phyloP scores from a whole-genome alignment of 1,140 invertebrate species.

The Globodera ellingtonae region DNA sequence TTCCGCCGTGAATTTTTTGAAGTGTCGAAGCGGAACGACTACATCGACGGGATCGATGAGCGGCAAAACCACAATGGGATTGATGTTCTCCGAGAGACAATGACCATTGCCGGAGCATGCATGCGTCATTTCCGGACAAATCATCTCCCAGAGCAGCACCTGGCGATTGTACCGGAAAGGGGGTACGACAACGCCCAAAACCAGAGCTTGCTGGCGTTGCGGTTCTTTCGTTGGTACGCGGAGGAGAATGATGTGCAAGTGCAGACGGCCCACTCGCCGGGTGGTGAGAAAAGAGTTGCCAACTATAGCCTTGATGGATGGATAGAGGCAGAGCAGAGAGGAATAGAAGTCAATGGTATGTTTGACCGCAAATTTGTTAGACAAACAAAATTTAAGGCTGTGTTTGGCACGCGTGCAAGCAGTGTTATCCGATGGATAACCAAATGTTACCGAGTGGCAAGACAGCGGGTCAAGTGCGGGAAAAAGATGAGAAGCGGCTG shows the following conservation, averaged over 20 bases:
- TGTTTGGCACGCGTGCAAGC: slow-evolving; percentile 9
- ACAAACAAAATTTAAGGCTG: neutral
- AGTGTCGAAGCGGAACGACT: neutral
- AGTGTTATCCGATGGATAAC: neutral
- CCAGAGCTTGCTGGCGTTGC: slow-evolving; percentile 8
- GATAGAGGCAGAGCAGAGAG: neutral
- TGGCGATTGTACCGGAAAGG: slow-evolving; percentile 8
- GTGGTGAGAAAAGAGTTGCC: neutral
- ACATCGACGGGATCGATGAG: neutral
- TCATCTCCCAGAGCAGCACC: neutral
- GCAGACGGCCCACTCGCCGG: neutral
- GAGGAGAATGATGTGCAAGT: neutral
- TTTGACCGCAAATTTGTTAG: neutral
- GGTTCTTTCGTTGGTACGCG: slow-evolving; percentile 9
- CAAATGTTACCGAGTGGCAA: neutral
- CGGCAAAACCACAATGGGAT: neutral
- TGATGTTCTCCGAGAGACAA: neutral
- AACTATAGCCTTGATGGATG: slow-evolving; percentile 18
- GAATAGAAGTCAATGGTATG: slow-evolving; percentile 16
- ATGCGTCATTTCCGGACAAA: neutral
- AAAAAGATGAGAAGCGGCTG: neutral
- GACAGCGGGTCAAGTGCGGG: neutral
- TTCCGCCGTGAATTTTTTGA: neutral
- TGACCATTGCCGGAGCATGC: neutral
- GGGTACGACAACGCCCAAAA: slow-evolving; percentile 20